Evolutionary conservation across 2,113 vertebrate species (phyloP).

Genomic region (Oncorhynchus tshawytscha): DNA sequence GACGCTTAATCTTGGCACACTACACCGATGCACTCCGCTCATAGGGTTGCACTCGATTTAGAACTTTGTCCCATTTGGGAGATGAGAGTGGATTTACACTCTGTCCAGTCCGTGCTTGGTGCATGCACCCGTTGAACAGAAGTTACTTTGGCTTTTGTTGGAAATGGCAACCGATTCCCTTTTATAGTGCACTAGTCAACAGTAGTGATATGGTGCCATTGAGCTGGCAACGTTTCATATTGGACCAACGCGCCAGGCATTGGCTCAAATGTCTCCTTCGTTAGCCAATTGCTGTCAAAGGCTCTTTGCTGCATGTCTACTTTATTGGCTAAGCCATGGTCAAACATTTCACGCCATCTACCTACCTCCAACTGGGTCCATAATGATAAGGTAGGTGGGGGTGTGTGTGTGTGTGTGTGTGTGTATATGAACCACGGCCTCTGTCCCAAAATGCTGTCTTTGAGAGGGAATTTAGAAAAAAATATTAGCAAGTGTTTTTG

Average conservation of each 20-base stretch:
- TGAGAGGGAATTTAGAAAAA: not conserved
- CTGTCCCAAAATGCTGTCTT: not conserved
- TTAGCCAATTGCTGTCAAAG: not conserved
- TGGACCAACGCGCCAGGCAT: not conserved
- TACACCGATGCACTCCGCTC: too few relatives aligned
- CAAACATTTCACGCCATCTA: not conserved
- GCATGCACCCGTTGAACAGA: too few relatives aligned
- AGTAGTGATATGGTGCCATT: too few relatives aligned
- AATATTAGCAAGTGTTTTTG: not conserved
- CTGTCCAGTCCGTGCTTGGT: not conserved
- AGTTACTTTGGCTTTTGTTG: too few relatives aligned
- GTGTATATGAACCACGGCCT: not conserved
- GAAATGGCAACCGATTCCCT: too few relatives aligned
- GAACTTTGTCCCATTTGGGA: too few relatives aligned
- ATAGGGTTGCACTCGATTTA: too few relatives aligned
- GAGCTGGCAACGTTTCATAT: not conserved
- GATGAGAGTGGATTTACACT: too few relatives aligned
- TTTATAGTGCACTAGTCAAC: too few relatives aligned
- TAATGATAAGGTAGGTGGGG: not conserved
- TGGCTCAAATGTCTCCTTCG: not conserved
- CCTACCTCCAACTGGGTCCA: not conserved
- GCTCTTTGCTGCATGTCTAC: not conserved
- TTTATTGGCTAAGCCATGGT: not conserved
- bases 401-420: too few relatives aligned
- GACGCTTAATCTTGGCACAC: too few relatives aligned